phyloP scores from a whole-genome alignment of 2,113 vertebrate genomes.

The Gobiocypris rarus region DNA sequence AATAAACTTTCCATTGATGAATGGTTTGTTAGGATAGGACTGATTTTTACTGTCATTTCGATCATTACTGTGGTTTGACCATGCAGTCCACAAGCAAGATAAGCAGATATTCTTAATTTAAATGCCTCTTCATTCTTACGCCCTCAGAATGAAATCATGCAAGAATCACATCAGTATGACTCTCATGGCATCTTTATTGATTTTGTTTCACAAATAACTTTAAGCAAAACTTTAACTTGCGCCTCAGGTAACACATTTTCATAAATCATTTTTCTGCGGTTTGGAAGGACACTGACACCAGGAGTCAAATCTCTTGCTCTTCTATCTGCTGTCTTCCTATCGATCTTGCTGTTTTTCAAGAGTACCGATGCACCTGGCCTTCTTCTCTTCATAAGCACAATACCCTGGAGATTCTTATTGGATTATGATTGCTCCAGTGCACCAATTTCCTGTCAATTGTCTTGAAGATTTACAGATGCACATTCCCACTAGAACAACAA shows the following conservation, averaged over 20 bases:
- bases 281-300: background rate
- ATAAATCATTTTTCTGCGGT: background rate
- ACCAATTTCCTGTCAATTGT: background rate
- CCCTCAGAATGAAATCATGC: background rate
- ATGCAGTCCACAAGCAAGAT: background rate
- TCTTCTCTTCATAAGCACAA: background rate
- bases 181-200: background rate
- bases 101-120: background rate
- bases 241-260: background rate
- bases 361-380: background rate
- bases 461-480: background rate
- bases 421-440: background rate
- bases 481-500: background rate
- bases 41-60: too few species aligned
- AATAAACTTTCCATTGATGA: too few species aligned
- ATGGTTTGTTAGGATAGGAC: too few species aligned
- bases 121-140: background rate
- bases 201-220: background rate
- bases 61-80: background rate
- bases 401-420: background rate
- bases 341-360: background rate
- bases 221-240: too few species aligned
- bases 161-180: background rate
- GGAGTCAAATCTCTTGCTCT: background rate
- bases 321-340: background rate